Evolutionary conservation across 1,140 invertebrate genomes (phyloP), one percentile per base, ranked within the genome.

Genomic region (Oncopeltus fasciatus): DNA sequence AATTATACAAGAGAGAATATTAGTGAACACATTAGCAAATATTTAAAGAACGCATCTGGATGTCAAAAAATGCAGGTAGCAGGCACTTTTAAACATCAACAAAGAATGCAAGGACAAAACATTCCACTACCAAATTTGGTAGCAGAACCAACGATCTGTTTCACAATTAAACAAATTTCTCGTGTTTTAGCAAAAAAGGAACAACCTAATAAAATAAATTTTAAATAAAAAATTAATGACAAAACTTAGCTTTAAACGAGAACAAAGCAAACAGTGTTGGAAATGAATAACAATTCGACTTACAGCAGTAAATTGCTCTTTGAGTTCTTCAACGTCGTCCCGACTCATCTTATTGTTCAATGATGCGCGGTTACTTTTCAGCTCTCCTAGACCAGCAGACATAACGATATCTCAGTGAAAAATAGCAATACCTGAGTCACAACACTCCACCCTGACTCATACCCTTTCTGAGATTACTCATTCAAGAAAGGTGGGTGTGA

Each of bases 251-350:
- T 5, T 5, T 38, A 14, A 8, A 14, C 14, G 5, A 38, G 31
- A 38, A n/a, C 14, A 38, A 38, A 38, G 14, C 31, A 38, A 8
- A 38, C 31, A 38, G 5, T 38, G 5, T 38, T 14, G 14, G 31
- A 38, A 14, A 8, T 38, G 14, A 38, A 38, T 14, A 14, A 8
- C 14, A 8, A 14, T 38, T 38, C 5, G 31, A 70, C 72, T 70
- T 68, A 72, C 71, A 29, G 66, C 57, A 47, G 53, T 69, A 58
- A 74, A 73, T 60, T 71, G 70, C 68, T 74, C 73, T 59, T 67
- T 69, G 11, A 74, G 67, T 69, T 74, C 73, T 33, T 69, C 68
- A 26, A 68, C 66, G 65, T 74, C 73, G 57, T 73, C 72, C 62
- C 29, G 28, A 28, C 20, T 64, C 59, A 64, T 56, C 43, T 64